Evolutionary conservation across 2,113 vertebrate species (phyloP).

Genomic region (Deroptyus accipitrinus): DNA sequence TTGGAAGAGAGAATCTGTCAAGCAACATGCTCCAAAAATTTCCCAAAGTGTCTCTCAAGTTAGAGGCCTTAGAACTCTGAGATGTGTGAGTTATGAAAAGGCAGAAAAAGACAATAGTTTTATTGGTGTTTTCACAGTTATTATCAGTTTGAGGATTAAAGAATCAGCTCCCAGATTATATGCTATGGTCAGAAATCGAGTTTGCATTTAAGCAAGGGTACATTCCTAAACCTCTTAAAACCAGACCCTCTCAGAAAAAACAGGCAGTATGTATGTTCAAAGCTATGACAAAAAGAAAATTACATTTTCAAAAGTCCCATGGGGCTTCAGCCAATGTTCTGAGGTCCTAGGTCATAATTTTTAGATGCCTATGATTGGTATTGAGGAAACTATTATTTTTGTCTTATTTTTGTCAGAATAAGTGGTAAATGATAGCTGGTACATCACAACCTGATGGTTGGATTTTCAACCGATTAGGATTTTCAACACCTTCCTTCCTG

Average conservation of each 20-base stretch:
- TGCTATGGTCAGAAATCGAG: neutral
- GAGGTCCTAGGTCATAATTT: neutral
- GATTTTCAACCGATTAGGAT: neutral
- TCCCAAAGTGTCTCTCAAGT: neutral
- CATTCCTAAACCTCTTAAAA: neutral
- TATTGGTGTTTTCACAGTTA: neutral
- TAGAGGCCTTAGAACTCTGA: neutral
- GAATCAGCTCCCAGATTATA: neutral
- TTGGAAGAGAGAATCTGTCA: neutral
- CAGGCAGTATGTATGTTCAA: neutral
- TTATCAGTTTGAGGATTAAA: neutral
- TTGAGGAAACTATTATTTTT: neutral
- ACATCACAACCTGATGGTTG: neutral
- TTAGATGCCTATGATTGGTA: neutral
- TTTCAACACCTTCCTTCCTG: neutral
- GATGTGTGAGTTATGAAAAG: neutral
- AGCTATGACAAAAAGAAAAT: neutral
- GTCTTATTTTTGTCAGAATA: neutral
- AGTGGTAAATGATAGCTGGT: neutral
- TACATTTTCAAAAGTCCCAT: fast-evolving
- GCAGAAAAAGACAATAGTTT: neutral
- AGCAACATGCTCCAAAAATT: neutral
- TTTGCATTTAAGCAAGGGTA: neutral
- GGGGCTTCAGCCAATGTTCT: neutral
- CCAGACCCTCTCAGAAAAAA: neutral